Evolutionary conservation across 2,888 invertebrate genomes (phyloP).

Genomic region (Catocala sponsa): DNA sequence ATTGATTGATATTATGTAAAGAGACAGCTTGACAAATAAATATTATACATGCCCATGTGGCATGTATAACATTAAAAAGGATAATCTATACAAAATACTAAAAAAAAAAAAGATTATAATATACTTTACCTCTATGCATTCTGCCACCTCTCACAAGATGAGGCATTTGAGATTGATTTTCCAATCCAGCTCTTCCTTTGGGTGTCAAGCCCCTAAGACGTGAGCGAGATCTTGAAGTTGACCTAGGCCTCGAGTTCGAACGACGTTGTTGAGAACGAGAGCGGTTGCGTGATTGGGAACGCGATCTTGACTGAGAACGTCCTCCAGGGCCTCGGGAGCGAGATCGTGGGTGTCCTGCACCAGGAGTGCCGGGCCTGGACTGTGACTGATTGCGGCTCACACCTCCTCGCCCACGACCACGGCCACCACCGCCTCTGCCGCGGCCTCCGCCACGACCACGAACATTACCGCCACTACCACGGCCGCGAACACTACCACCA

Average conservation of each 20-base stretch:
- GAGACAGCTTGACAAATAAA: no score
- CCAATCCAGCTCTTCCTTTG: slow-evolving; percentile 78
- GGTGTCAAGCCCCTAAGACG: slow-evolving; percentile 74
- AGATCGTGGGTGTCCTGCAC: slow-evolving; percentile 57
- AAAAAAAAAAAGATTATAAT: background rate
- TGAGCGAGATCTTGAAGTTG: slow-evolving; percentile 74
- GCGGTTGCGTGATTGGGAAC: slow-evolving; percentile 64
- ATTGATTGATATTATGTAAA: no score
- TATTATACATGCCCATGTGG: no score
- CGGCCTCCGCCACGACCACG: slow-evolving; percentile 43
- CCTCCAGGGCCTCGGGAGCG: slow-evolving; percentile 61
- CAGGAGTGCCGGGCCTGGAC: slow-evolving; percentile 59
- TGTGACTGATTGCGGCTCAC: slow-evolving; percentile 60
- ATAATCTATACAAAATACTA: no score
- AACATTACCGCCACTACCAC: slow-evolving; percentile 40
- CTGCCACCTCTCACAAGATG: slow-evolving; percentile 64
- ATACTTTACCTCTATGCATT: slow-evolving; percentile 58
- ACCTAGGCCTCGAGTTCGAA: slow-evolving; percentile 68
- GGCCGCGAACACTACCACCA: slow-evolving; percentile 47
- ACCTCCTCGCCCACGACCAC: slow-evolving; percentile 43
- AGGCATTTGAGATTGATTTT: slow-evolving; percentile 69
- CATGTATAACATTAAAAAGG: no score
- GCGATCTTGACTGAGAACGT: slow-evolving; percentile 61
- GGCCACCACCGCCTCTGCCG: slow-evolving; percentile 42
- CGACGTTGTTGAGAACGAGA: slow-evolving; percentile 50